These are phyloP conservation scores for Malurus alboscapulatus DNA, from an alignment of 2,113 vertebrate species.

Conservation along the genomic window DNA sequence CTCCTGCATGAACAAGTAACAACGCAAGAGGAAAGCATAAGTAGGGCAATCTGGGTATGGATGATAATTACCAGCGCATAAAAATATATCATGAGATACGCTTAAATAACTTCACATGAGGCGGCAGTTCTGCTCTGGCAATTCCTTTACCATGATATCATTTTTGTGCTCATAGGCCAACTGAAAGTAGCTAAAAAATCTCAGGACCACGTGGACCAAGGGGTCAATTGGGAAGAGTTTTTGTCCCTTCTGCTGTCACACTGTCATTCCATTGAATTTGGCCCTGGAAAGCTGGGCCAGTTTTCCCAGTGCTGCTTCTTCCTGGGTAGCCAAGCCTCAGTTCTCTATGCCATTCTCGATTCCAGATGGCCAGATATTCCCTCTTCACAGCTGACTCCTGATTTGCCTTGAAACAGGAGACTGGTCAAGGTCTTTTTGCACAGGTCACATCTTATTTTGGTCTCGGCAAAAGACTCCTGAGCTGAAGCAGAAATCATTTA, in stretches of 20 bases:
- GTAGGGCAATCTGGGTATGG: constrained; percentile 15
- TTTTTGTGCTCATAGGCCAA: background rate
- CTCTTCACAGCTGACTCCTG: background rate
- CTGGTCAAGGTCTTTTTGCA: background rate
- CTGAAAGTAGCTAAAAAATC: background rate
- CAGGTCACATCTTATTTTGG: background rate
- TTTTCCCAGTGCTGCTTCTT: background rate
- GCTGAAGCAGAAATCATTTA: background rate
- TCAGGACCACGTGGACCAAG: background rate
- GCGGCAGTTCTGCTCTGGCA: background rate
- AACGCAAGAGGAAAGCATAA: background rate
- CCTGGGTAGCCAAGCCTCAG: background rate
- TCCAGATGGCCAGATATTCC: background rate
- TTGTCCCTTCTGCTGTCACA: background rate
- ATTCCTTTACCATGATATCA: constrained; percentile 12
- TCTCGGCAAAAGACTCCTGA: background rate
- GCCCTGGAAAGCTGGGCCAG: background rate
- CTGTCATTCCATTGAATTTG: background rate
- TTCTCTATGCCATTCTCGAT: background rate
- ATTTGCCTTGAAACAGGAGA: background rate
- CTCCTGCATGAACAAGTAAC: constrained; percentile 20
- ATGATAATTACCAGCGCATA: background rate
- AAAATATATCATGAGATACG: constrained; percentile 10
- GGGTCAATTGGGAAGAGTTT: rapidly evolving
- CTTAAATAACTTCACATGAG: constrained; percentile 18